A percentile compares a stretch with the other conserved stretches of the same genome.
Conservation (phyloP, 2,888 invertebrate species). For the Megalurothrips usitatus region DNA sequence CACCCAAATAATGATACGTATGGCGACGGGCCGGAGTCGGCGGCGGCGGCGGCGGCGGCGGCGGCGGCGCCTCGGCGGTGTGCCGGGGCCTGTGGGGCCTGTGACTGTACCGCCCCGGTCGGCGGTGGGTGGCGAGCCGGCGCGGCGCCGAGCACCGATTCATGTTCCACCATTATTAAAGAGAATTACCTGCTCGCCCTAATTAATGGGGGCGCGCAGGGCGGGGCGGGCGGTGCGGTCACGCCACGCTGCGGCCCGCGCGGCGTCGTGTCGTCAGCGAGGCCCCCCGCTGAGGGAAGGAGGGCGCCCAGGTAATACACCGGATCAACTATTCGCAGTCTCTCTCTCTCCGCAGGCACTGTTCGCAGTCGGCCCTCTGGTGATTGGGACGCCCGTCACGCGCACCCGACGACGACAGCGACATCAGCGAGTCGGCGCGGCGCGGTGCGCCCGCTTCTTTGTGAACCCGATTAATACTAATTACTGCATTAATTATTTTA, state of each 20-base stretch:
- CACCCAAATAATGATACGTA: too few species aligned
- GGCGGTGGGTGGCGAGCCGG: too few species aligned
- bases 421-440: background rate
- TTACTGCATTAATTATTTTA: conserved; percentile 25
- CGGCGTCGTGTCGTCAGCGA: too few species aligned
- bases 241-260: background rate
- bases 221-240: background rate
- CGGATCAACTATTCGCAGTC: too few species aligned
- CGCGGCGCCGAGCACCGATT: background rate
- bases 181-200: conserved; percentile 2
- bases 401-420: background rate
- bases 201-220: background rate
- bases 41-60: background rate
- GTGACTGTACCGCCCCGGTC: too few species aligned
- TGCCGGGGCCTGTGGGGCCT: too few species aligned
- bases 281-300: too few species aligned
- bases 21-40: too few species aligned
- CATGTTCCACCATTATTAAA: conserved; percentile 20
- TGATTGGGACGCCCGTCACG: background rate
- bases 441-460: background rate
- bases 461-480: conserved; percentile 10
- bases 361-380: background rate
- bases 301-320: too few species aligned
- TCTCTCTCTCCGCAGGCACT: background rate
- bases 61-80: background rate